Evolutionary conservation across 2,888 invertebrate genomes (phyloP), one percentile per base, ranked within the genome.

Genomic region (Leucania comma): DNA sequence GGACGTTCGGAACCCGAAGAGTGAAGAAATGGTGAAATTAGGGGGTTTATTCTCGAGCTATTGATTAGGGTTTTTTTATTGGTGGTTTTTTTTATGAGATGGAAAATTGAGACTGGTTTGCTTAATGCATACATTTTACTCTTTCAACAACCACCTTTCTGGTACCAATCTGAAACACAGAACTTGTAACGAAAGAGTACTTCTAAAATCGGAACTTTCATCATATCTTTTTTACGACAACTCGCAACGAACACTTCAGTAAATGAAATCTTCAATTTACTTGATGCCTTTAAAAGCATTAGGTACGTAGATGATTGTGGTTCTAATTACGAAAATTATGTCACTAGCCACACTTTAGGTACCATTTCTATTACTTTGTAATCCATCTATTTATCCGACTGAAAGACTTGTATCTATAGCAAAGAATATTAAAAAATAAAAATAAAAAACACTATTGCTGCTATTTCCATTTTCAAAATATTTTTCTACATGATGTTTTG

Each of bases 401-500:
- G 14, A 38, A 14, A 14, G 38, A 38, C 38, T 38, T 38, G 17
- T 42, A 42, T 42, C 42, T 20, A 42, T 42, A 5, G 17, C 17
- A 42, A 20, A 17, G 1, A 42, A 38, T 14, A 14, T 3, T 14
- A 38, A 38, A 38, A 38, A 38, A 10, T 32, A 9, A 32, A 35
- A 35, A 38, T 14, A 35, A n/a, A n/a, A n/a, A n/a, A n/a, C n/a
- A n/a, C 3, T 17, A 17, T 42, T 17, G 17, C 0, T 9, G 14
- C 6, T 22, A 17, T 17, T 54, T 29, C 29, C 8, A 29, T 29
- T 54, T 54, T 54, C 10, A 29, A 54, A 24, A 53, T 53, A 17
- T 29, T 12, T 80, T 91, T 12, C 87, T 97, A 38, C 3, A 38
- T 14, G 29, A 4, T 29, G 97, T 17, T 42, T 38, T 38, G 4